Conservation (phyloP, 2,888 invertebrate genomes). For the Hoplodrina blanda region DNA sequence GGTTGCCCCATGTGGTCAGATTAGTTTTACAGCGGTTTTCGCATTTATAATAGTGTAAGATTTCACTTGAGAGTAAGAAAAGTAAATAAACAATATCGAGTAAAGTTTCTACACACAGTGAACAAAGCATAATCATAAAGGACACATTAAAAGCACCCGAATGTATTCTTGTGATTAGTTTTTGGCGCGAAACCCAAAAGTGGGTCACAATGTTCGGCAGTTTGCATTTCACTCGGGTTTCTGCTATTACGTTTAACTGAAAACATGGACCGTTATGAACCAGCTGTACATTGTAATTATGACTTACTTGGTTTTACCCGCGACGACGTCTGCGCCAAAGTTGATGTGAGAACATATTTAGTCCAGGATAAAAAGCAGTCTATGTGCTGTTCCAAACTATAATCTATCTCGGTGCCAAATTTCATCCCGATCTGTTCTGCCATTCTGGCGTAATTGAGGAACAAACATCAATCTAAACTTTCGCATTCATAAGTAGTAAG, state of each 20-base stretch:
- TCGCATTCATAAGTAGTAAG: no score
- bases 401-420: no score
- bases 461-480: no score
- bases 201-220: slow-evolving; percentile 51
- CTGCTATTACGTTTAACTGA: slow-evolving; percentile 61
- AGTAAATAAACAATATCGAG: slow-evolving; percentile 23
- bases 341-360: no score
- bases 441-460: no score
- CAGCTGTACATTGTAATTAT: slow-evolving; percentile 62
- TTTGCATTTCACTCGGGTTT: slow-evolving; percentile 57
- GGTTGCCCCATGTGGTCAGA: no score
- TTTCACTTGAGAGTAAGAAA: slow-evolving; percentile 14
- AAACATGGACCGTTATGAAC: slow-evolving; percentile 56
- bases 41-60: no score
- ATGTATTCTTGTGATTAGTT: slow-evolving; percentile 53
- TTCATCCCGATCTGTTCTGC: no score
- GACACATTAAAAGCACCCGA: slow-evolving; percentile 37
- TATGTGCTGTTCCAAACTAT: no score
- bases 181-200: slow-evolving; percentile 39
- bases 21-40: no score
- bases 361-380: no score
- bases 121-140: slow-evolving; percentile 44
- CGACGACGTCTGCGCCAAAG: no score
- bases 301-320: slow-evolving; percentile 21
- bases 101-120: slow-evolving; percentile 18